Evolutionary conservation across 2,888 invertebrate genomes (phyloP), one percentile per base, ranked within the genome.

Genomic region (Pandemis cinnamomeana): DNA sequence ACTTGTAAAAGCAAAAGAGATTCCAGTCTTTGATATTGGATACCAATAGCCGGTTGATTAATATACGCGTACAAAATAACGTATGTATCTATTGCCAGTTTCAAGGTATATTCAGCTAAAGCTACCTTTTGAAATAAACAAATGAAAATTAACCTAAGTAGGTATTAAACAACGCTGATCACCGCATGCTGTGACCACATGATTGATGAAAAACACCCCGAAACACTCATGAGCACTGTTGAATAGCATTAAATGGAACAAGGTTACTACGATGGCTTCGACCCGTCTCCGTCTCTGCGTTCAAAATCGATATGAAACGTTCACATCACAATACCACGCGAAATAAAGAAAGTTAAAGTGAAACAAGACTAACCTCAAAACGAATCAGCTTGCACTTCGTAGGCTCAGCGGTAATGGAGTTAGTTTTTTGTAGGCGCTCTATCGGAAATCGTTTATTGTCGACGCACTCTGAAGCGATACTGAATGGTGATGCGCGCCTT

Each of bases 231-330:
- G 81, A 82, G 83, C 80, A 81, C 78, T 77, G 20, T 62, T 72
- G 48, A 63, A 64, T 64, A 64, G 63, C 63, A 55, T 15, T 53
- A 67, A 75, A 63, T 90, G 86, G 93, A 89, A 84, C 93, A 89
- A 93, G 93, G 93, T 85, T 92, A 83, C 77, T 77, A 80, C 75
- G 80, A 80, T 81, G 81, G 86, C 86, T 86, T 79, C 85, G 82
- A 79, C 85, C 84, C 84, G 89, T 86, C 87, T 88, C 85, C 84
- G 89, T 86, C 87, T 88, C 85, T 82, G 83, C 84, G 82, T 84
- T 80, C 85, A 91, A 91, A 92, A 93, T 93, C 93, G 89, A 93
- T 93, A 93, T 81, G 80, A 78, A 36, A 82, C 83, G 83, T 76
- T 85, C 83, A 82, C 81, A 81, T 80, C 77, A 81, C 78, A 77